Base-by-base conservation (phyloP, 2,797 vertebrate species). In the Sparus aurata region DNA sequence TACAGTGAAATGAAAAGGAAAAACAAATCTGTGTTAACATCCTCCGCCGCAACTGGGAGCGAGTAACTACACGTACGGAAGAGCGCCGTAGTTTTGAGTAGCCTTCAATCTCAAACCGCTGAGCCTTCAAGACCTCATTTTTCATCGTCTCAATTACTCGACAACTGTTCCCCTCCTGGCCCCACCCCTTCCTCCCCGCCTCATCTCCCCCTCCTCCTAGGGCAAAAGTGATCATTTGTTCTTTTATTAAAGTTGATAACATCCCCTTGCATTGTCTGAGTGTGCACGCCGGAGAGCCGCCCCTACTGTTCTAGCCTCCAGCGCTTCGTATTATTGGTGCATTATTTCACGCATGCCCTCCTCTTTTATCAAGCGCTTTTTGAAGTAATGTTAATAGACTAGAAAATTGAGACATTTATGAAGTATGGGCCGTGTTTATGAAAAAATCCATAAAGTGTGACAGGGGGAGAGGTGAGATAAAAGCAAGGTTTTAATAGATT, bases 331-430 rank as follows among this genome's bases (percentile, higher is more conserved):
- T 98, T 98, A 98, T 97, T 97, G 96, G 95, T 94, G 96, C 97
- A 97, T 97, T 97, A 98, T 97, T 98, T 98, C 96, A 97, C 95
- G 97, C 97, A 95, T 96, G 96, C 95, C 95, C 96, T 96, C 94
- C 96, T 97, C 96, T 97, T 97, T 98, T 97, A 98, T 98, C 97
- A 98, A 96, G 95, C 95, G 95, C 96, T 96, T 97, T 96, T 96
- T 97, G 95, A 97, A 97, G 96, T 97, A 97, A 98, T 97, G 97
- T 97, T 98, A 99, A 99, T 98, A 98, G 97, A 98, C 96, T 97
- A 97, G 97, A 98, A 99, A 98, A 98, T 98, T 97, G 96, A 98
- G 97, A 98, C 97, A 96, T 98, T 98, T 98, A 97, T 98, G 97
- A 99, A 99, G 97, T 97, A 98, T 97, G 96, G 96, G 96, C 96